Evolutionary conservation across 2,797 vertebrate genomes (phyloP).

Genomic region (Enteromius afrohamiltoni): DNA sequence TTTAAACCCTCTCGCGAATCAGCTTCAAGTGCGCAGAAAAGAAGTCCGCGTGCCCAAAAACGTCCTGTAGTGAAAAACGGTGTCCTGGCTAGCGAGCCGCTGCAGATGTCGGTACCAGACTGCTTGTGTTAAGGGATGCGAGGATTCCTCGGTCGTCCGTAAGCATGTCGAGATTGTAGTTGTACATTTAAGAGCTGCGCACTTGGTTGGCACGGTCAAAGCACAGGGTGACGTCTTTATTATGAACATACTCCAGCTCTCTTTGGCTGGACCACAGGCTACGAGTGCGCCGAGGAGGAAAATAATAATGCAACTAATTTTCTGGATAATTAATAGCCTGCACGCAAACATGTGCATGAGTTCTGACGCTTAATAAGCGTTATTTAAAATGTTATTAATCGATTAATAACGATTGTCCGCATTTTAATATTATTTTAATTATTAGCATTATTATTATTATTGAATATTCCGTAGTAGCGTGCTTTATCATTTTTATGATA

Average conservation of each 20-base stretch:
- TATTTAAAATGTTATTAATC: not conserved
- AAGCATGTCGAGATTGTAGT: constrained; percentile 74
- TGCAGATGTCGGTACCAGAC: constrained; percentile 34
- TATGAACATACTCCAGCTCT: constrained; percentile 65
- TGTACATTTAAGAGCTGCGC: constrained; percentile 78
- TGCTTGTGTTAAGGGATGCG: constrained; percentile 40
- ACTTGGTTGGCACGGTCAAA: constrained; percentile 74
- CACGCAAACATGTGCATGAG: not conserved
- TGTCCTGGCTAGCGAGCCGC: constrained; percentile 21
- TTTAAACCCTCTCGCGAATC: constrained; percentile 35
- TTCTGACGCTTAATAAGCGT: not conserved
- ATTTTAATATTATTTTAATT: not conserved
- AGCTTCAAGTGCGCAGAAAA: constrained; percentile 44
- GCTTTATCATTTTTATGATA: not conserved
- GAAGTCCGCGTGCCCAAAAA: constrained; percentile 41
- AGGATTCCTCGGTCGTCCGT: constrained; percentile 44
- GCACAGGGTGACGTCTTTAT: constrained; percentile 79
- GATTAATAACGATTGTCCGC: not conserved
- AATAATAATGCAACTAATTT: constrained; percentile 21
- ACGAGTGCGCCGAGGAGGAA: constrained; percentile 2
- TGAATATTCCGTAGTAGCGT: not conserved
- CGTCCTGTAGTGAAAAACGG: constrained; percentile 35
- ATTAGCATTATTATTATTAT: not conserved
- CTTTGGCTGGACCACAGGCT: constrained; percentile 43
- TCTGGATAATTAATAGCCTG: not conserved